A percentile compares a stretch with the other conserved stretches of the same genome.
Evolutionary conservation across 1,140 invertebrate species (phyloP).

Genomic region (roundworm (Caenorhabditis elegans)): WBcel235 BX284602.5:9654501-9655000

Average conservation of each 20-base stretch:
- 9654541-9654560: conserved; percentile 55
- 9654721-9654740: conserved; percentile 62
- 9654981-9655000: conserved; percentile 50
- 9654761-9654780: conserved; percentile 65
- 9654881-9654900: conserved; percentile 65
- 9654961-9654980: no score
- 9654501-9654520: conserved; percentile 55
- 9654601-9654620: conserved; percentile 60
- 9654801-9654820: conserved; percentile 58
- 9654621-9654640: conserved; percentile 60
- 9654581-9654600: conserved; percentile 65
- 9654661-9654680: no score
- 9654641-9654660: conserved; percentile 58
- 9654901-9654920: conserved; percentile 60
- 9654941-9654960: neutral
- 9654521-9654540: conserved; percentile 50
- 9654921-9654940: conserved; percentile 63
- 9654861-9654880: conserved; percentile 55
- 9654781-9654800: conserved; percentile 62
- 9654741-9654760: conserved; percentile 56
- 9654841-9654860: conserved; percentile 55
- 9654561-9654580: conserved; percentile 59
- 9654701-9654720: conserved; percentile 59
- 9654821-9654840: conserved; percentile 59
- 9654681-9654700: no score